These are phyloP conservation scores for Oscheius sp. DNA, from an alignment of 2,888 invertebrate genomes.

Conservation along the genomic window DNA sequence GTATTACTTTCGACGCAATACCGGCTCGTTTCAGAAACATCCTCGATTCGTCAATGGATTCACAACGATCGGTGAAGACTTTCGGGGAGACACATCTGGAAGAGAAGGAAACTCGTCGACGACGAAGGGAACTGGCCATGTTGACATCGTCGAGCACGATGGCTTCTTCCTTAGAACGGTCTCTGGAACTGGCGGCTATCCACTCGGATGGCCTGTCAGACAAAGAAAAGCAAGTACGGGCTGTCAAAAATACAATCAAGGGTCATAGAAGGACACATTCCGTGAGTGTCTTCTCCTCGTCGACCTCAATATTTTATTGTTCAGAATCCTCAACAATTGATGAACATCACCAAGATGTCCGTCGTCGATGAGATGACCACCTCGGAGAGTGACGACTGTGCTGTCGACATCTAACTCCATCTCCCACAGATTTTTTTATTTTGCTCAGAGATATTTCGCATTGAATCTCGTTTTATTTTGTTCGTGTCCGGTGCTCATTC, in stretches of 20 bases:
- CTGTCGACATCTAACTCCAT: constrained; percentile 27
- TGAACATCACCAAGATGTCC: constrained; percentile 25
- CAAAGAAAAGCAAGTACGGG: constrained; percentile 65
- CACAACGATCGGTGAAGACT: constrained; percentile 29
- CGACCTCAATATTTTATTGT: not conserved
- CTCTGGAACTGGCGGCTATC: constrained; percentile 65
- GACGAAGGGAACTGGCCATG: constrained; percentile 35
- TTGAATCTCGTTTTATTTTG: constrained; percentile 6
- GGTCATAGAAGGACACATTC: constrained; percentile 64
- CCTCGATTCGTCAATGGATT: constrained; percentile 56
- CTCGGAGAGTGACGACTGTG: constrained; percentile 27
- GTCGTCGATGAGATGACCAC: constrained; percentile 25
- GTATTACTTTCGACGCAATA: no score
- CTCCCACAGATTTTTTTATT: constrained; percentile 27
- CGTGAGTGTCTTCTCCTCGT: constrained; percentile 29
- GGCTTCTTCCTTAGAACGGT: constrained; percentile 66
- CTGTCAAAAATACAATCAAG: constrained; percentile 61
- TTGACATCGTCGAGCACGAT: constrained; percentile 52
- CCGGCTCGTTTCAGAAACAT: constrained; percentile 34
- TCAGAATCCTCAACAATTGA: constrained; percentile 27
- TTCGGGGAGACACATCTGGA: constrained; percentile 1
- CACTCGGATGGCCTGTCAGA: constrained; percentile 72
- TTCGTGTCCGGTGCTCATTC: constrained; percentile 17
- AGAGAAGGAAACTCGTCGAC: constrained; percentile 29
- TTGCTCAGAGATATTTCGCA: constrained; percentile 21